phyloP scores from a whole-genome alignment of 2,888 invertebrate genomes.

The Dichetophora obliterata region DNA sequence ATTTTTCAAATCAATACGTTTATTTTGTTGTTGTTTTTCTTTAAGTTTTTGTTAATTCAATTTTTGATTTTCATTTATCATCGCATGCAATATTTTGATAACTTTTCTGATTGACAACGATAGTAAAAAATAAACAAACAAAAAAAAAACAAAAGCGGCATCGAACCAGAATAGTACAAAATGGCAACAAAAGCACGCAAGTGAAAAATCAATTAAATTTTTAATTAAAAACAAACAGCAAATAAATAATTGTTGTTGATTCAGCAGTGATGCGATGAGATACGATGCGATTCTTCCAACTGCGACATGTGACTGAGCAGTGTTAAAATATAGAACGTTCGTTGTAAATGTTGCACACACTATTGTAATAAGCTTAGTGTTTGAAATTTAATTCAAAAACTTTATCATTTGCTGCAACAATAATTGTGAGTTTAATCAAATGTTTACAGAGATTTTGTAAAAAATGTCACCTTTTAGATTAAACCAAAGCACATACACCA shows the following conservation, averaged over 20 bases:
- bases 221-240: constrained; percentile 53
- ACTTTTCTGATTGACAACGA: constrained; percentile 21
- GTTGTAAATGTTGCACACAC: too few relatives aligned
- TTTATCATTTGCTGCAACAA: too few relatives aligned
- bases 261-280: constrained; percentile 35
- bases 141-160: not conserved
- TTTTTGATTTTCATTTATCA: constrained; percentile 18
- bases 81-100: constrained; percentile 20
- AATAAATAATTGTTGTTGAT: constrained; percentile 48
- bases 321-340: not conserved
- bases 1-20: too few relatives aligned
- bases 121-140: not conserved
- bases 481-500: too few relatives aligned
- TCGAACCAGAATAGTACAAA: constrained; percentile 3
- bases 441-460: too few relatives aligned
- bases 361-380: too few relatives aligned
- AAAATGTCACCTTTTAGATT: too few relatives aligned
- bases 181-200: constrained; percentile 23
- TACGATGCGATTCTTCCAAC: constrained; percentile 5
- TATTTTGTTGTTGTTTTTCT: too few relatives aligned
- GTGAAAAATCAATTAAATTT: constrained; percentile 49
- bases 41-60: too few relatives aligned
- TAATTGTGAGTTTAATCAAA: not conserved
- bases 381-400: too few relatives aligned
- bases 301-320: not conserved